Evolutionary conservation across 1,140 invertebrate genomes (phyloP), one percentile per base, ranked within the genome.

Genomic region (Macrocentrus cingulum): DNA sequence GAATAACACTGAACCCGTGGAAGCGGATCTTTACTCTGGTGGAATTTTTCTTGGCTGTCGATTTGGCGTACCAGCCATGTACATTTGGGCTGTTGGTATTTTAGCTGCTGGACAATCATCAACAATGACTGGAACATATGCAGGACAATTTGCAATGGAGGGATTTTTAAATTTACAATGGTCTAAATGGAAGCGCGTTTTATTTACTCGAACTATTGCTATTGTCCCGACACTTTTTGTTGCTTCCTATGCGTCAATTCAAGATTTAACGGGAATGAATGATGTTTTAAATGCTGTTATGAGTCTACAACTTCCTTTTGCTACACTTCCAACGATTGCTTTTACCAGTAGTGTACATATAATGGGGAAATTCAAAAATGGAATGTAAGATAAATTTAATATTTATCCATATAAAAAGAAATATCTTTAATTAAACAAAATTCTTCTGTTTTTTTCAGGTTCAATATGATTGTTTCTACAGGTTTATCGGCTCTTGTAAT

Each of bases 241-340:
- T 1, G 90, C 93, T 1, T 85, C 89, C 61, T 91, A 84, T 61
- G 84, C 84, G 45, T 80, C 89, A 48, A 88, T 96, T 63, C 71
- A 86, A 15, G 84, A 94, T 61, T 75, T 97, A 34, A 91, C 90
- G 16, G 80, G 78, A 13, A 88, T 97, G 87, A 97, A 97, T 71
- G 93, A 96, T 71, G 80, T 91, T n/a, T 78, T 97, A 1, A 97
- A 97, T 77, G 91, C 91, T 1, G 82, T 95, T 2, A 95, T 95
- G 92, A 90, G 87, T 59, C 76, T 95, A 0, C 92, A 94, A 67
- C 70, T 92, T 55, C 90, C 90, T 1, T 92, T 92, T 70, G 90
- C 94, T 11, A 84, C 92, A 6, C 77, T 97, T 54, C 94, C 94
- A 13, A 90, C 91, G 0, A 85, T 96, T 20, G 91, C 92, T 1